phyloP scores from a whole-genome alignment of 2,797 vertebrate genomes.

The Arctocebus calabarensis region DNA sequence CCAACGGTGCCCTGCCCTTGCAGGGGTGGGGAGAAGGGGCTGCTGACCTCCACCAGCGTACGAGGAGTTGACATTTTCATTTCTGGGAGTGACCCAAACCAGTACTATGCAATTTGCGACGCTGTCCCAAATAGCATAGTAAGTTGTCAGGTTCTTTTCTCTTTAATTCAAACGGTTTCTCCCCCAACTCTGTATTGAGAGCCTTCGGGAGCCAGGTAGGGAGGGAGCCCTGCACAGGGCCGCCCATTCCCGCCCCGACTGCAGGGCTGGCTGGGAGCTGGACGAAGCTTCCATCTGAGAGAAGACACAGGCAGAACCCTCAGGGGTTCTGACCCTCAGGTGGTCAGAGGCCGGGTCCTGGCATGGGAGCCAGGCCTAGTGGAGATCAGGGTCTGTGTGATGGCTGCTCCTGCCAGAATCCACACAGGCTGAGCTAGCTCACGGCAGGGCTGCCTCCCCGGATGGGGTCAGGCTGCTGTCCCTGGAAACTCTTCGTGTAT shows the following conservation, averaged over 20 bases:
- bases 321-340: neutral
- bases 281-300: neutral
- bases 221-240: neutral
- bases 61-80: too few relatives aligned
- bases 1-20: neutral
- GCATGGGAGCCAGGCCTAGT: neutral
- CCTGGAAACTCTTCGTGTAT: neutral
- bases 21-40: too few relatives aligned
- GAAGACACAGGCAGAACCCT: neutral
- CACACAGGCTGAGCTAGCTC: neutral
- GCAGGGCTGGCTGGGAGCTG: neutral
- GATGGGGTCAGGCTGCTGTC: neutral
- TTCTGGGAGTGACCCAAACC: neutral
- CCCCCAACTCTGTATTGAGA: too few relatives aligned
- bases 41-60: neutral
- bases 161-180: neutral
- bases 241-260: too few relatives aligned
- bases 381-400: neutral
- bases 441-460: neutral
- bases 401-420: neutral
- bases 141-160: too few relatives aligned
- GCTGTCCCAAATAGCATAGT: accelerated
- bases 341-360: neutral
- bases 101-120: accelerated
- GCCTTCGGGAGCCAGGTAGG: neutral